Percentiles rank a stretch among this genome's conserved stretches.
These are phyloP conservation scores for Lontra canadensis DNA, from an alignment of 2,113 vertebrate genomes.

Conservation along the genomic window DNA sequence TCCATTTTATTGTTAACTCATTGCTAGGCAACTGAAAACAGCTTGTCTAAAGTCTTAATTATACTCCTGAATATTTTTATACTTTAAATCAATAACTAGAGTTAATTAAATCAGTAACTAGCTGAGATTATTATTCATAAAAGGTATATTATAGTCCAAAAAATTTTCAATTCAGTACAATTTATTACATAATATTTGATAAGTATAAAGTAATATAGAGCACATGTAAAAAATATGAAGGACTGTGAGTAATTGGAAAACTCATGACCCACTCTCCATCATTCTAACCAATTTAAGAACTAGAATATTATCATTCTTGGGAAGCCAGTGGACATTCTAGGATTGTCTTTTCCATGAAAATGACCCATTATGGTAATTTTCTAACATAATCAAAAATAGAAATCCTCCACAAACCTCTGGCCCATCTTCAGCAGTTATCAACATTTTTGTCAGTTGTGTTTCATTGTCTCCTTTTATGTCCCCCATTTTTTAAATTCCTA, in stretches of 20 bases:
- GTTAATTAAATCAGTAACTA: neutral
- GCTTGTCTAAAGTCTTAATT: neutral
- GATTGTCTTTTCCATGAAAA: neutral
- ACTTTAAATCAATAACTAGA: neutral
- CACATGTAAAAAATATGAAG: neutral
- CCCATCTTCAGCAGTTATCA: neutral
- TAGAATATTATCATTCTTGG: neutral
- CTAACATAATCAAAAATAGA: neutral
- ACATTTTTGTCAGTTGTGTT: neutral
- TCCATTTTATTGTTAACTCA: neutral
- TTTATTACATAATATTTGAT: neutral
- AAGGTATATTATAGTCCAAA: neutral
- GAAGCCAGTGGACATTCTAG: neutral
- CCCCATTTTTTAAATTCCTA: neutral
- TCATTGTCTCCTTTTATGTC: neutral
- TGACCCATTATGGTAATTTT: neutral
- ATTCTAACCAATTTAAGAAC: neutral
- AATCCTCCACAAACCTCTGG: neutral
- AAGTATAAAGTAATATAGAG: neutral
- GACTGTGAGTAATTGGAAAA: neutral
- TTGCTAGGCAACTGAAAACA: neutral
- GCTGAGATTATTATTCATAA: neutral
- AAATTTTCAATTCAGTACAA: neutral
- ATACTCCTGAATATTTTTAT: neutral
- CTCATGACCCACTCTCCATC: neutral